Evolutionary conservation across 2,888 invertebrate species (phyloP).

Genomic region (Lamellibrachia satsuma): DNA sequence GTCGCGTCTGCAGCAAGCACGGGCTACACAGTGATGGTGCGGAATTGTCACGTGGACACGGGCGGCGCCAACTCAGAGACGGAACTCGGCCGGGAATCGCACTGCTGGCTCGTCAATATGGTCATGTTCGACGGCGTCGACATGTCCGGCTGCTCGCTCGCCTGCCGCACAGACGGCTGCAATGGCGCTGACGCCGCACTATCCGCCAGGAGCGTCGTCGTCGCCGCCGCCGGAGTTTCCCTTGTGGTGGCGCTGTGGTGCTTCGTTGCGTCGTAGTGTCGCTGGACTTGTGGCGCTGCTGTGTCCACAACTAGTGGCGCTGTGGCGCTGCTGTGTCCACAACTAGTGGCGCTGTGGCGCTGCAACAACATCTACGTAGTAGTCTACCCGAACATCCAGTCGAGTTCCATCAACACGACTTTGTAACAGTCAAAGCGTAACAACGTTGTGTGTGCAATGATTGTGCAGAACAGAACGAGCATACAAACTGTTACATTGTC

Average conservation of each 20-base stretch:
- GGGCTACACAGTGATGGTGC: slow-evolving; percentile 77
- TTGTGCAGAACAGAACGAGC: neutral
- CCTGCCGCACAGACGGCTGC: slow-evolving; percentile 91
- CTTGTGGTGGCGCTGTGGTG: neutral
- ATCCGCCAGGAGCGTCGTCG: neutral
- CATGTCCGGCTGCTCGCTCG: slow-evolving; percentile 89
- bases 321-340: neutral
- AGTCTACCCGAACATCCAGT: neutral
- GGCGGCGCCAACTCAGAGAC: slow-evolving; percentile 94
- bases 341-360: neutral
- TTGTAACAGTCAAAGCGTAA: neutral
- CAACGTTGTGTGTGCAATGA: neutral
- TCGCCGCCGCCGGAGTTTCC: neutral
- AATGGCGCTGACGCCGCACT: slow-evolving; percentile 66
- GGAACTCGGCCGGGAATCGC: slow-evolving; percentile 76
- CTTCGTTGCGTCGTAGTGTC: neutral
- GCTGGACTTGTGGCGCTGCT: neutral
- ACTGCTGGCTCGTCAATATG: slow-evolving; percentile 37
- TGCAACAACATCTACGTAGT: neutral
- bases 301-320: neutral
- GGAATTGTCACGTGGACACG: slow-evolving; percentile 92
- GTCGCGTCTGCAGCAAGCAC: slow-evolving; percentile 14
- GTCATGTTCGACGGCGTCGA: slow-evolving; percentile 90
- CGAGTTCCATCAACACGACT: neutral
- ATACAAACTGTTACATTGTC: neutral